Evolutionary conservation across 2,888 invertebrate species (phyloP).

Genomic region (Oligia fasciuncula): DNA sequence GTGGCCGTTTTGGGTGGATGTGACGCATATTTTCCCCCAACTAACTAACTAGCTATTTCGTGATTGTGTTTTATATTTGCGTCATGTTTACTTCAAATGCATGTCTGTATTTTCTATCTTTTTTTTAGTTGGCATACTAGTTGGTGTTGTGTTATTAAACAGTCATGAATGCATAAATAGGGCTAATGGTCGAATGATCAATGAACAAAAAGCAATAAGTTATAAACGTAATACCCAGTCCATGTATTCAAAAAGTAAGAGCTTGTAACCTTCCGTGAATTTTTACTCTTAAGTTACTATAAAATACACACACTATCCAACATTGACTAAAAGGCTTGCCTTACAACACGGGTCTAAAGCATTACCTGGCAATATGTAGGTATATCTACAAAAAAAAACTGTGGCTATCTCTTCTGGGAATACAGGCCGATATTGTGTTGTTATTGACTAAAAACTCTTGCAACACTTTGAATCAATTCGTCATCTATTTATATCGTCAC

Average conservation of each 20-base stretch:
- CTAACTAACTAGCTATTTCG: background rate
- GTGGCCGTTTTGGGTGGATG: background rate
- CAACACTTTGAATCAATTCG: slow-evolving; percentile 2
- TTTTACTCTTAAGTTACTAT: background rate
- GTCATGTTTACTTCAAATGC: background rate
- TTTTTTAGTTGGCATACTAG: background rate
- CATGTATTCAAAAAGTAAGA: background rate
- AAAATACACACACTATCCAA: background rate
- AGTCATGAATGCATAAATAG: background rate
- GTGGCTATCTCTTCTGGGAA: background rate
- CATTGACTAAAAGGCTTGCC: background rate
- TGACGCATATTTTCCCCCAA: background rate
- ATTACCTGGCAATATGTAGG: background rate
- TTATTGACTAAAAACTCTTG: background rate
- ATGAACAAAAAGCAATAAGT: background rate
- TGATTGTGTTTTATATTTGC: background rate
- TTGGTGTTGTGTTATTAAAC: background rate
- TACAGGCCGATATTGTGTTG: background rate
- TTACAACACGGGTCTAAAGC: background rate
- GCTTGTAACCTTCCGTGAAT: background rate
- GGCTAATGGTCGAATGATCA: background rate
- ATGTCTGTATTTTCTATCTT: background rate
- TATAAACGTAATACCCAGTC: too few species aligned
- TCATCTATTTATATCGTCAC: slow-evolving; percentile 18
- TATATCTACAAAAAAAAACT: background rate